Base-by-base conservation (phyloP, 2,888 invertebrate species). In the Galeopsomyia nigrocyanea region DNA sequence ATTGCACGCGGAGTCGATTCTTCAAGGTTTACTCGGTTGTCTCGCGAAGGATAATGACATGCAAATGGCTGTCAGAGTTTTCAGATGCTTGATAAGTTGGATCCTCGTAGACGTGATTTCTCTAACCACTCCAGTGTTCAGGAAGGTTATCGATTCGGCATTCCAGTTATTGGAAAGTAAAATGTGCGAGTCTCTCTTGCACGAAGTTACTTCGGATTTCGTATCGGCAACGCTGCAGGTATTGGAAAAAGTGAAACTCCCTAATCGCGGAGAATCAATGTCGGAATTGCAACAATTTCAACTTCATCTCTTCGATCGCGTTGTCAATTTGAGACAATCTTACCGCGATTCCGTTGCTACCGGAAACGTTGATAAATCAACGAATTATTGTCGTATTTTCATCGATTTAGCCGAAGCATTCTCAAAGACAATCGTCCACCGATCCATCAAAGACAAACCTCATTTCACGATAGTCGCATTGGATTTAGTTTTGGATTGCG, bases 381-480 rank as follows among this genome's bases (percentile, higher is more conserved):
- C 95, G 75, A 98, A 97, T 85, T 98, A 96, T 87, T 96, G 96
- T 78, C 91, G 97, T 77, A 92, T 99, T 78, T 99, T 99, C 84
- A 98, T 98, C 1, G 98, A 97, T 86, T 86, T 97, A 75, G 97
- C 94, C 0, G 98, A 99, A 87, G 92, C 96, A 9, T 95, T 97
- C 85, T 88, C 98, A 77, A 92, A 93, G 77, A 93, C 94, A 82
- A 94, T 98, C 81, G 90, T 97, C 10, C 87, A 87, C 61, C 88
- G 90, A 53, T 90, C 91, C 69, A 88, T 89, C 56, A 89, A 90
- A 13, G 88, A 88, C 53, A 89, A 90, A 77, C 89, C 90, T 13
- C 94, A 95, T 86, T 95, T 93, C 87, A 92, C 94, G 0, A 88
- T 97, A 76, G 92, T 94, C 84, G 92, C 95, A 3, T 88, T 99